A percentile compares a stretch with the other conserved stretches of the same genome.
phyloP scores from a whole-genome alignment of 2,113 vertebrate genomes.

The Rana temporaria region DNA sequence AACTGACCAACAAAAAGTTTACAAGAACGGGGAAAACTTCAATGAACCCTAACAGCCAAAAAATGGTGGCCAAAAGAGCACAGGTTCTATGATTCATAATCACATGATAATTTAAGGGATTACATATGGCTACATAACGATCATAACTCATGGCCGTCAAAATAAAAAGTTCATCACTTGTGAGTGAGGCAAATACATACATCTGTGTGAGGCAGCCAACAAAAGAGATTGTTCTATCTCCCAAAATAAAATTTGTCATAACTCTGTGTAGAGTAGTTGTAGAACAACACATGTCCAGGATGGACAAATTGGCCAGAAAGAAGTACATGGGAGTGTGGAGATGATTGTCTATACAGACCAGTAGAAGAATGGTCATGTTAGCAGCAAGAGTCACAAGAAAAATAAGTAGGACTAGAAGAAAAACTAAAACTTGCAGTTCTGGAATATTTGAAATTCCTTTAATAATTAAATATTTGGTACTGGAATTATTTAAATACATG shows the following conservation, averaged over 20 bases:
- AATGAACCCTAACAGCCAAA: slow-evolving; percentile 7
- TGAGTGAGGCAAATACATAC: slow-evolving; percentile 9
- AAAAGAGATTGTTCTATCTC: slow-evolving; percentile 1
- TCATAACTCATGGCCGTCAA: slow-evolving; percentile 45
- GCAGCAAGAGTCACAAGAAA: slow-evolving; percentile 27
- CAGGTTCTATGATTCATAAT: slow-evolving; percentile 22
- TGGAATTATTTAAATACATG: neutral
- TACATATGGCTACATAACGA: slow-evolving; percentile 40
- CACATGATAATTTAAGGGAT: slow-evolving; percentile 1
- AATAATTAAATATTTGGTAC: neutral
- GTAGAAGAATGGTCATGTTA: slow-evolving; percentile 17
- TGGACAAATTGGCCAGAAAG: slow-evolving; percentile 19
- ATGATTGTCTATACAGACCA: slow-evolving; percentile 14
- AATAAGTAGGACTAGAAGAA: slow-evolving; percentile 14
- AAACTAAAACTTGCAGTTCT: slow-evolving; percentile 18
- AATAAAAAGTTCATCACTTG: slow-evolving; percentile 7
- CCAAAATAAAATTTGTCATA: neutral
- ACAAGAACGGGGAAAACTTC: neutral
- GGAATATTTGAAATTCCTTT: slow-evolving; percentile 24
- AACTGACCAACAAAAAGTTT: no score
- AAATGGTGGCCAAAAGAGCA: neutral
- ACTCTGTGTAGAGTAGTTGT: slow-evolving; percentile 6
- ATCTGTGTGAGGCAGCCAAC: slow-evolving; percentile 5
- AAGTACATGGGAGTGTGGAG: slow-evolving; percentile 45
- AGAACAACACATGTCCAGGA: slow-evolving; percentile 4